Conservation (phyloP, 2,113 vertebrate genomes). For the Ceyx margarethae region DNA sequence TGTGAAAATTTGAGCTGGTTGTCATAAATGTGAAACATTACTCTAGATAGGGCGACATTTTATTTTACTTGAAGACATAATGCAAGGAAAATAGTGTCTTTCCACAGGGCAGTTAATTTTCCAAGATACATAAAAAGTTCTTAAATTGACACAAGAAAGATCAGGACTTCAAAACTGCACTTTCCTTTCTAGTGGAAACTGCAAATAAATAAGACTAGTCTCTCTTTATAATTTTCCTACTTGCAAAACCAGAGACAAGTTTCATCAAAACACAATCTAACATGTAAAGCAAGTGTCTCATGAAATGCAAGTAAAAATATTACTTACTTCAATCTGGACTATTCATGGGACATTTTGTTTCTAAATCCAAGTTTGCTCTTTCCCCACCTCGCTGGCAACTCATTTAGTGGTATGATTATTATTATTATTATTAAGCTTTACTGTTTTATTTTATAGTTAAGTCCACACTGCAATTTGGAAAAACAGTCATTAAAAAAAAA, state of each 20-base stretch:
- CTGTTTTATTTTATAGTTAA: background rate
- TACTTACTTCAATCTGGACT: background rate
- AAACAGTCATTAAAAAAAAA: background rate
- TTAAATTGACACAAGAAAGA: background rate
- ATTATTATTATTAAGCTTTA: background rate
- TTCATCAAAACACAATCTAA: background rate
- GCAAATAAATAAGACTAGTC: background rate
- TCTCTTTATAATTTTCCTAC: background rate
- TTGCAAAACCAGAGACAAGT: background rate
- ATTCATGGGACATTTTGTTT: background rate
- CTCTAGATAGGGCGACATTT: background rate
- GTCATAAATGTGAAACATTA: background rate
- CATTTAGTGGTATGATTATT: background rate
- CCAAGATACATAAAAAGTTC: background rate
- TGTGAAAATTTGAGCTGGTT: background rate
- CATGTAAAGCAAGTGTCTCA: background rate
- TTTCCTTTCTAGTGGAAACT: background rate
- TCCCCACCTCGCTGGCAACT: background rate
- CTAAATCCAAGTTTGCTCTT: background rate
- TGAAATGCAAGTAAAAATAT: background rate
- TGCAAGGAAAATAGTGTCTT: background rate
- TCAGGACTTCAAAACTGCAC: background rate
- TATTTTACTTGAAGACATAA: background rate
- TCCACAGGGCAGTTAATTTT: background rate
- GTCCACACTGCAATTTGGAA: background rate